Evolutionary conservation across 1,140 invertebrate species (phyloP), one percentile per base, ranked within the genome.

Genomic region (Drosophila quadrilineata): DNA sequence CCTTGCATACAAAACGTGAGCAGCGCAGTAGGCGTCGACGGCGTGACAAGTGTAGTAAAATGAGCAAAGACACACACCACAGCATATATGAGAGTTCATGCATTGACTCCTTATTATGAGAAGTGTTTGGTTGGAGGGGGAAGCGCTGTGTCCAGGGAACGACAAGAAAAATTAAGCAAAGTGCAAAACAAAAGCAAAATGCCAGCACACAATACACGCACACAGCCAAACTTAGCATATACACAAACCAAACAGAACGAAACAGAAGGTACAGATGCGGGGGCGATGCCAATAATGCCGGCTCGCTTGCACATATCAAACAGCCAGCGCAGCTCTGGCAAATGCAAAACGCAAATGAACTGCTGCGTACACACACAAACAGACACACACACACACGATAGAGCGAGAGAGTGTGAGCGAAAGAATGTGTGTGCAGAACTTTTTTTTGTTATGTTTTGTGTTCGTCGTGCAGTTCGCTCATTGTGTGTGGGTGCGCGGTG

Each of bases 21-120:
- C 53, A 35, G 52, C 52, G 50, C 52, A n/a, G 54, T n/a, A 5
- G 16, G 9, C 8, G 40, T 36, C 67, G 67, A 68, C 74, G 64
- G 72, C 68, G 68, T 72, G 74, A 76, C 73, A 77, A 76, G 74
- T 76, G 74, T 77, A 76, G 57, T 63, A 46, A 66, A 68, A 71
- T 71, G 75, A 71, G 71, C 75, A 73, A 73, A 50, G 41, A 70
- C 50, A 52, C 19, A 26, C n/a, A 5, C 12, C 4, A 21, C 6
- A 14, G 9, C 48, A n/a, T n/a, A n/a, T n/a, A n/a, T n/a, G n/a
- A n/a, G n/a, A n/a, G n/a, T n/a, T n/a, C n/a, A n/a, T n/a, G n/a
- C n/a, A n/a, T n/a, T n/a, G n/a, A n/a, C n/a, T n/a, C n/a, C n/a
- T n/a, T n/a, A n/a, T n/a, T n/a, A n/a, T n/a, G n/a, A n/a, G n/a